Conservation (phyloP, 2,797 vertebrate species). For the Tolypeutes matacus region DNA sequence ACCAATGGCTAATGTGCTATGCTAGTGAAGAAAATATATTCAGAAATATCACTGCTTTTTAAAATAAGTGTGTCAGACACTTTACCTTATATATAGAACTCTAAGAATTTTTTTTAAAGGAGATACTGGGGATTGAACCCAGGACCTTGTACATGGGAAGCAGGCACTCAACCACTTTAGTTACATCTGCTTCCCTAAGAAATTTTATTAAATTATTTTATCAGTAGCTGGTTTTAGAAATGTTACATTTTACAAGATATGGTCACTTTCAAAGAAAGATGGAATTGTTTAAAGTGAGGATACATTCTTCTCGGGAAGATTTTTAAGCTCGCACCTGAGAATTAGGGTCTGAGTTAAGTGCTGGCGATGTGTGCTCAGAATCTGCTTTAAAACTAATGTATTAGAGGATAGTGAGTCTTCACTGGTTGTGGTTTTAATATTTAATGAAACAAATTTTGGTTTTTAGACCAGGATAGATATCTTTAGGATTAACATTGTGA, state of each 20-base stretch:
- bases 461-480: constrained; percentile 3
- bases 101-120: not conserved
- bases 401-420: constrained; percentile 39
- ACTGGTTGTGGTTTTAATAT: constrained; percentile 56
- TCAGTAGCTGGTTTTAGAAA: constrained; percentile 65
- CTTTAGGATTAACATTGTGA: constrained; percentile 3
- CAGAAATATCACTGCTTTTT: not conserved
- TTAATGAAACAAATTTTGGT: constrained; percentile 18
- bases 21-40: constrained; percentile 52
- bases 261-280: constrained; percentile 61
- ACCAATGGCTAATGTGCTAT: not conserved
- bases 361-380: constrained; percentile 39
- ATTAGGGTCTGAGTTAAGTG: constrained; percentile 1
- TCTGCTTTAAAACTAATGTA: constrained; percentile 1
- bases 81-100: constrained; percentile 42
- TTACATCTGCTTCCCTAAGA: not conserved
- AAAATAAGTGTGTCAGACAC: not conserved
- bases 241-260: constrained; percentile 37
- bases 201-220: constrained; percentile 54
- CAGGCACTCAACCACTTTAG: no score
- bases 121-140: no score
- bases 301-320: constrained; percentile 51
- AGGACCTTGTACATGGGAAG: no score
- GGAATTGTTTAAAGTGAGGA: constrained; percentile 43
- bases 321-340: not conserved